Conservation (phyloP, 23 tunicate species). For the Aplidium turbinatum region DNA sequence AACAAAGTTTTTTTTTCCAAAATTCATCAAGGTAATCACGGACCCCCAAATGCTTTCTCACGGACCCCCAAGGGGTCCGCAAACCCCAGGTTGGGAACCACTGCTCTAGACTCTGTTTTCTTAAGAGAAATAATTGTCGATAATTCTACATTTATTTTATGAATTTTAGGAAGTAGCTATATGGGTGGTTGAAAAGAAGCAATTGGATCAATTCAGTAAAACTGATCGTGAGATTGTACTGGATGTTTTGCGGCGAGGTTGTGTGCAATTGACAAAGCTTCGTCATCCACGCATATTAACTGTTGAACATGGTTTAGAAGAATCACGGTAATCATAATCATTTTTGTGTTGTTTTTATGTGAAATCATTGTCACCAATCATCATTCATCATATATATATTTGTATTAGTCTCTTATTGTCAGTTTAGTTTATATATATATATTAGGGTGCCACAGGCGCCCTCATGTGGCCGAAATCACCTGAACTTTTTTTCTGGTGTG, state of each 20-base stretch:
- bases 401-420: neutral
- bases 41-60: too few relatives aligned
- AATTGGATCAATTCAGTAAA: conserved; percentile 62
- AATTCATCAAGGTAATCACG: too few relatives aligned
- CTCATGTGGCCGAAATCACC: too few relatives aligned
- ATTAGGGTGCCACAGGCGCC: too few relatives aligned
- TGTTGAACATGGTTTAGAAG: conserved; percentile 91
- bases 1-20: too few relatives aligned
- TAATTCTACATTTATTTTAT: neutral
- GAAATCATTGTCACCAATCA: neutral
- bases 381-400: neutral
- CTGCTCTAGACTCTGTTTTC: too few relatives aligned
- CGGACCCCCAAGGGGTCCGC: too few relatives aligned
- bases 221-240: conserved; percentile 55
- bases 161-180: conserved; percentile 69
- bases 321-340: conserved; percentile 79
- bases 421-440: too few relatives aligned
- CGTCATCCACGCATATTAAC: conserved; percentile 87
- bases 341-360: neutral
- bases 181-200: conserved; percentile 77
- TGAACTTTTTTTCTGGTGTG: too few relatives aligned
- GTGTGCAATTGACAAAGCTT: conserved; percentile 69
- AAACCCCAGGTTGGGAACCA: too few relatives aligned
- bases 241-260: conserved; percentile 64
- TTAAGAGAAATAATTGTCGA: too few relatives aligned